These are phyloP conservation scores for Ficedula albicollis DNA, from an alignment of 2,797 vertebrate genomes.

Conservation along the genomic window DNA sequence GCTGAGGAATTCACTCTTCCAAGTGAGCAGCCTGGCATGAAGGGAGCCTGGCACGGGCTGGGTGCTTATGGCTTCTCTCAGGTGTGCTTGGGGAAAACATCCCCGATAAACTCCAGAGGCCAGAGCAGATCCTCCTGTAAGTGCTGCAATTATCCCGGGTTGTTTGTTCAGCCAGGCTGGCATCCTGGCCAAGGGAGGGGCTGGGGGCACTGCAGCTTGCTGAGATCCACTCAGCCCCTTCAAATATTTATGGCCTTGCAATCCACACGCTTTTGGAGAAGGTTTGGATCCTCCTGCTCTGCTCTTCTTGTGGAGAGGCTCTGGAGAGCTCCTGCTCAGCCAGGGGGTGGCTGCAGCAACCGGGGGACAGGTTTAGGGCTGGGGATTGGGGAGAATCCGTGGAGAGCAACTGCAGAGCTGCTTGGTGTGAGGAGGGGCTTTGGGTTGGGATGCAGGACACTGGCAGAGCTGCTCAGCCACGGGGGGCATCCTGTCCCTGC, in stretches of 20 bases:
- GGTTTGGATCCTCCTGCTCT: neutral
- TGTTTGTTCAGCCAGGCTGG: neutral
- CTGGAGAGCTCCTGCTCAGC: fast-evolving
- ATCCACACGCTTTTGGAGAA: neutral
- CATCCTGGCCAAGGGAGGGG: neutral
- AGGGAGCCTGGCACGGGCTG: fast-evolving
- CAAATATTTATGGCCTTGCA: slow-evolving; percentile 8
- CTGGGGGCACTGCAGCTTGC: neutral
- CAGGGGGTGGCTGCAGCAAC: neutral
- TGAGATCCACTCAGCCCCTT: slow-evolving; percentile 5
- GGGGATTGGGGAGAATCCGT: neutral
- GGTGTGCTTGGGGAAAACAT: neutral
- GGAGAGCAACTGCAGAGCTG: neutral
- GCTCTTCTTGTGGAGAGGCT: neutral
- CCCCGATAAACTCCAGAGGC: neutral
- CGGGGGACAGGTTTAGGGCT: fast-evolving
- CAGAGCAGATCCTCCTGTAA: neutral
- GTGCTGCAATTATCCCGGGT: neutral
- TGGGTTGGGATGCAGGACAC: neutral
- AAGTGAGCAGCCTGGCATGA: neutral
- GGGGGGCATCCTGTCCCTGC: neutral
- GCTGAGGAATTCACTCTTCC: neutral
- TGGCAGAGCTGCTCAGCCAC: fast-evolving
- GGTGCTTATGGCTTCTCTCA: neutral
- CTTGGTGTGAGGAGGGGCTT: fast-evolving